These are phyloP conservation scores for Heliconius cydno DNA, from an alignment of 2,888 invertebrate species.

Conservation along the genomic window DNA sequence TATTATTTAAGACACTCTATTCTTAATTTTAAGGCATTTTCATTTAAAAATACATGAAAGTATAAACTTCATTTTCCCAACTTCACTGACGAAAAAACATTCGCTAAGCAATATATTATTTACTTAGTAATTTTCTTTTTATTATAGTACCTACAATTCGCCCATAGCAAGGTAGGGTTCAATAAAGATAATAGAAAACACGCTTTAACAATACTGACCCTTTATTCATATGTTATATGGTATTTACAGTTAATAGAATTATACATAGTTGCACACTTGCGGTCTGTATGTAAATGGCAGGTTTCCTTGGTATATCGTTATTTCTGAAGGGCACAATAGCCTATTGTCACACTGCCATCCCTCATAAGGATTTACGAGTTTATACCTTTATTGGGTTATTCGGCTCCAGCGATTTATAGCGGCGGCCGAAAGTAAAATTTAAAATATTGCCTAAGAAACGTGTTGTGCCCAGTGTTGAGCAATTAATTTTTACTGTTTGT, in stretches of 20 bases:
- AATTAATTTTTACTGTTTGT: neutral
- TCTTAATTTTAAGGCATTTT: neutral
- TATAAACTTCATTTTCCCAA: neutral
- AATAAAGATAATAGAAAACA: neutral
- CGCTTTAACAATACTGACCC: neutral
- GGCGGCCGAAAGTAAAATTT: constrained; percentile 31
- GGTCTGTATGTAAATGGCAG: constrained; percentile 37
- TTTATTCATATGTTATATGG: neutral
- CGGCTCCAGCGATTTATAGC: constrained; percentile 49
- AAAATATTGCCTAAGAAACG: constrained; percentile 21
- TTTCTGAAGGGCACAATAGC: constrained; percentile 48
- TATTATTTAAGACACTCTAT: neutral
- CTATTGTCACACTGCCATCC: constrained; percentile 59
- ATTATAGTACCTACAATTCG: too few relatives aligned
- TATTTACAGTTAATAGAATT: constrained; percentile 20
- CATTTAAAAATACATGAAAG: neutral
- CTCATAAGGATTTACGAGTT: constrained; percentile 68
- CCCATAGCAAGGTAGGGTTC: neutral
- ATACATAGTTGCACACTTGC: constrained; percentile 32
- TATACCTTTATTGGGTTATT: constrained; percentile 66
- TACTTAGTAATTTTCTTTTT: too few relatives aligned
- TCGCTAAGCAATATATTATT: too few relatives aligned
- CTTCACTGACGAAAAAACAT: too few relatives aligned
- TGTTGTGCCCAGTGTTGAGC: constrained; percentile 5
- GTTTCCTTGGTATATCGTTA: constrained; percentile 45